Base-by-base conservation (phyloP, 2,113 vertebrate genomes). In the Strix aluco region DNA sequence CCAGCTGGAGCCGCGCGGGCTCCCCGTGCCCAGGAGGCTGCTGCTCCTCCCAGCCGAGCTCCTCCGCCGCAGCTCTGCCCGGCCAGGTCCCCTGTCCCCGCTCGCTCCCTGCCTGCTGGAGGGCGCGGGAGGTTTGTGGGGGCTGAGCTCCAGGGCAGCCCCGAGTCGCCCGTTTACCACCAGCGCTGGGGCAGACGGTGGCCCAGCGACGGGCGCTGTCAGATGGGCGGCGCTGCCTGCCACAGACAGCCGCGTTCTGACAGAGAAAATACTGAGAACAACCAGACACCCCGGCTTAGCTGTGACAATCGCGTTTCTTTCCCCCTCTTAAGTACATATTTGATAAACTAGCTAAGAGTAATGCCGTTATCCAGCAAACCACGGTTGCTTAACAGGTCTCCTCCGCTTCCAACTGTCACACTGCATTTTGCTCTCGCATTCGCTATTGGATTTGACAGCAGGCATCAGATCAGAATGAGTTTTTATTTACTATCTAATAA, bases 1-100 rank as follows among this genome's bases (percentile, higher is more conserved):
- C 20, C 62, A 17, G 40, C 9, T 3, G 46, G 84, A 40, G 0
- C 65, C 12, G 0, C 2, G 1, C 2, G 1, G 1, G 44, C 5
- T 49, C 42, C 78, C 79, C 2, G 0, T n/a, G 52, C 83, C 63
- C 59, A 6, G 32, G 69, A 51, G 20, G 61, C 55, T 30, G 44
- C 90, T 21, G 38, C 69, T 30, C 4, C 0, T 10, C 47, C 46
- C 3, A 1, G 44, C 66, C 1, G 1, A 62, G 30, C 42, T 44
- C 14, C 70, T 86, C 58, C 3, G 7, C 40, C 10, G 7, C n/a
- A 29, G 65, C 44, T 44, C 61, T 22, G 32, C 62, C 27, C 3
- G 3, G 29, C 19, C 36, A 5, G 52, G 38, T 49, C 15, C 58
- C 47, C 29, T 15, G n/a, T 19, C 7, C 27, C 52, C 7, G 16